A percentile compares a stretch with the other conserved stretches of the same genome.
Evolutionary conservation across 2,888 invertebrate species (phyloP).

Genomic region (Acanthopleura granulata): DNA sequence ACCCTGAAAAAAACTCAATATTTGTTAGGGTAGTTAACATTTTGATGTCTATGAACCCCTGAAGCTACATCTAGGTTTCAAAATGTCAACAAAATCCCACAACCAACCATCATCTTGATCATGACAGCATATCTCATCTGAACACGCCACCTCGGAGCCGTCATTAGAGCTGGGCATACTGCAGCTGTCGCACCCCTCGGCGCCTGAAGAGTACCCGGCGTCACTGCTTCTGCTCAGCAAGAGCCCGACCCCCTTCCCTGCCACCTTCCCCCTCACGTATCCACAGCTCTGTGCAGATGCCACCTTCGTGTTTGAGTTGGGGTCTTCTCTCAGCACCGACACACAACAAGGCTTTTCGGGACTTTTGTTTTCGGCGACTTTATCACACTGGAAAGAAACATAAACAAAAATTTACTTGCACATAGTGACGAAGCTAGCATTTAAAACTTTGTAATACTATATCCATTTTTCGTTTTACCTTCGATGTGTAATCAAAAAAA

Average conservation of each 20-base stretch:
- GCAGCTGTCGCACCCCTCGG: slow-evolving; percentile 79
- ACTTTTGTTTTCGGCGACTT: background rate
- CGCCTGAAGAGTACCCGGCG: slow-evolving; percentile 90
- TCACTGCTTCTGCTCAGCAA: slow-evolving; percentile 73
- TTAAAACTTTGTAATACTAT: too few relatives aligned
- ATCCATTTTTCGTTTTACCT: too few relatives aligned
- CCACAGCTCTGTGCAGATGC: slow-evolving; percentile 48
- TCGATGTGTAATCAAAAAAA: too few relatives aligned
- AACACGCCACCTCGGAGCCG: slow-evolving; percentile 90
- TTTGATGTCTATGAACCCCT: slow-evolving; percentile 1
- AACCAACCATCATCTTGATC: slow-evolving; percentile 68
- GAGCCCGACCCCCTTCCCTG: background rate
- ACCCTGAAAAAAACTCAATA: background rate
- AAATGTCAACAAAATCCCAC: background rate
- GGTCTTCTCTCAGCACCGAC: slow-evolving; percentile 5
- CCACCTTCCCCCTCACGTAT: slow-evolving; percentile 24
- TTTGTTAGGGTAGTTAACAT: background rate
- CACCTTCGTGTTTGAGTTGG: slow-evolving; percentile 37
- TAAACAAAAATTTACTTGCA: background rate
- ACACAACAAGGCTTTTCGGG: slow-evolving; percentile 9
- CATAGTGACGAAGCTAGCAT: too few relatives aligned
- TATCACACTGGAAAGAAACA: slow-evolving; percentile 23
- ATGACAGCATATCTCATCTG: slow-evolving; percentile 88
- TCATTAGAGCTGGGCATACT: slow-evolving; percentile 88
- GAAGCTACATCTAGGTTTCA: background rate